Conservation (phyloP, 2,797 vertebrate species). For the Octomys mimax region DNA sequence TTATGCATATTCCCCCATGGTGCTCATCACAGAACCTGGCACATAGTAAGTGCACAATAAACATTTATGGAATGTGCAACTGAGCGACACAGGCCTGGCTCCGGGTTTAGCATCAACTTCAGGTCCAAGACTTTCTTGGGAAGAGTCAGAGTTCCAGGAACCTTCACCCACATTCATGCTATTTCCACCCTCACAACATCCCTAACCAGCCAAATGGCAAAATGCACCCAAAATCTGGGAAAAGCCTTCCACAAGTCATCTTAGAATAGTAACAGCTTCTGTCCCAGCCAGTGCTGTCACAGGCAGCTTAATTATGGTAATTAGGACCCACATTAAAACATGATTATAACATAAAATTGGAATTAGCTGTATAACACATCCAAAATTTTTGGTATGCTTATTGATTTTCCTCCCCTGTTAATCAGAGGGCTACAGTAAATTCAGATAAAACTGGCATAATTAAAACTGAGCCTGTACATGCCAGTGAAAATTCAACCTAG, state of each 20-base stretch:
- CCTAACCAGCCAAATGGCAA: conserved; percentile 54
- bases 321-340: conserved; percentile 89
- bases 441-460: conserved; percentile 79
- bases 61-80: neutral
- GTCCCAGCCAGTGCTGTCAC: conserved; percentile 82
- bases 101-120: neutral
- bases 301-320: conserved; percentile 88
- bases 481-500: conserved; percentile 45
- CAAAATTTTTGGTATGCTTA: conserved; percentile 85
- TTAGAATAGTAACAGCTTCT: conserved; percentile 78
- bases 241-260: conserved; percentile 56
- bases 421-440: conserved; percentile 86
- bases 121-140: neutral
- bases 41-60: conserved; percentile 22
- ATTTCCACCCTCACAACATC: neutral
- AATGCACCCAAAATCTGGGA: conserved; percentile 50
- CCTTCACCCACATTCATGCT: too few relatives aligned
- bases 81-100: too few relatives aligned
- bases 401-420: conserved; percentile 87
- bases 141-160: neutral
- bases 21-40: neutral
- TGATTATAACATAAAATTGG: conserved; percentile 89
- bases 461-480: conserved; percentile 75
- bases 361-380: conserved; percentile 87
- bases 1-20: neutral